A percentile compares a stretch with the other conserved stretches of the same genome.
Evolutionary conservation across 2,888 invertebrate species (phyloP).

Genomic region (Beris morrisii): DNA sequence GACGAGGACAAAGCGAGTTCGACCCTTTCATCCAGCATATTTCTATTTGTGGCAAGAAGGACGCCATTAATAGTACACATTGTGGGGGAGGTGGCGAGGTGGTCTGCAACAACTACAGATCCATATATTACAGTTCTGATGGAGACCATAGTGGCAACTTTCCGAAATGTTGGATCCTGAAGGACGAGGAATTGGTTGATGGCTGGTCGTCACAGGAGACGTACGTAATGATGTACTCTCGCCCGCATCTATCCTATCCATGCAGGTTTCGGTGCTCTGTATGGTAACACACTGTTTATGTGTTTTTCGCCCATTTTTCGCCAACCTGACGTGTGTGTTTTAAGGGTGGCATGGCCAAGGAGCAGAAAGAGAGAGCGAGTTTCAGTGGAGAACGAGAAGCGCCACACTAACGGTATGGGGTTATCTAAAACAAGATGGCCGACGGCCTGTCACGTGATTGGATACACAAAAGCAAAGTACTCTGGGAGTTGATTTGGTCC

Average conservation of each 20-base stretch:
- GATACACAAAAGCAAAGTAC: constrained; percentile 41
- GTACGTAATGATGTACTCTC: constrained; percentile 26
- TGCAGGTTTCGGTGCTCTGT: background rate
- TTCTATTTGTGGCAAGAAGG: no score
- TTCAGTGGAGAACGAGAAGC: constrained; percentile 14
- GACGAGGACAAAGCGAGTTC: constrained; percentile 32
- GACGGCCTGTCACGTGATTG: constrained; percentile 47
- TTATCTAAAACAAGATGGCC: constrained; percentile 48
- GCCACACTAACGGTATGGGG: constrained; percentile 34
- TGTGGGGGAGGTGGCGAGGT: background rate
- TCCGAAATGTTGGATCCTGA: constrained; percentile 43
- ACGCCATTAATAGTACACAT: no score
- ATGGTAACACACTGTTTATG: constrained; percentile 39
- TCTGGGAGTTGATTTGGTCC: constrained; percentile 39
- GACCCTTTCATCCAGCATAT: constrained; percentile 29
- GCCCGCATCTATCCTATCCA: background rate
- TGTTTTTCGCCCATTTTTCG: constrained; percentile 33
- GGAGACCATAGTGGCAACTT: constrained; percentile 40
- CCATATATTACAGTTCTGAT: constrained; percentile 11
- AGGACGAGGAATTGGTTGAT: constrained; percentile 35
- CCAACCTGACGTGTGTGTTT: constrained; percentile 9
- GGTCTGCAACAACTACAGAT: constrained; percentile 10
- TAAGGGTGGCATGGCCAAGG: background rate
- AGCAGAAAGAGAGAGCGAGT: background rate
- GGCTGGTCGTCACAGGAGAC: constrained; percentile 32